Evolutionary conservation across 2,888 invertebrate genomes (phyloP).

Genomic region (Unio pictorum): DNA sequence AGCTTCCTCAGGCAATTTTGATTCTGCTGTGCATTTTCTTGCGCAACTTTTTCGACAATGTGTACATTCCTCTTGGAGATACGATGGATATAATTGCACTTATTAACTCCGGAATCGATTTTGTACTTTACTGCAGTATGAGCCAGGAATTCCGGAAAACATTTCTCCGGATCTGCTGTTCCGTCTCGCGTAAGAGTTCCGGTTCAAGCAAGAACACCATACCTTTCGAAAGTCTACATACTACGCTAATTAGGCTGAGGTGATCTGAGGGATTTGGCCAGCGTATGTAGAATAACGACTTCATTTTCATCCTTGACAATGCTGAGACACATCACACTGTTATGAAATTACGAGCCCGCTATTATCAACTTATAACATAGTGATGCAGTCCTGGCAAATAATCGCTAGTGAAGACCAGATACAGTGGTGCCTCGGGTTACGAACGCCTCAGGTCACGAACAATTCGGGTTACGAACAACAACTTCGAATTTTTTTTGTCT

Average conservation of each 20-base stretch:
- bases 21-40: constrained; percentile 83
- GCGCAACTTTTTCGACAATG: constrained; percentile 77
- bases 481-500: too few species aligned
- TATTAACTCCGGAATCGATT: constrained; percentile 92
- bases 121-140: constrained; percentile 94
- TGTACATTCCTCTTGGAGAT: constrained; percentile 79
- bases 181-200: not conserved
- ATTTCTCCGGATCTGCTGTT: constrained; percentile 52
- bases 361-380: too few species aligned
- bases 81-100: constrained; percentile 92
- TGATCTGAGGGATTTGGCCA: too few species aligned
- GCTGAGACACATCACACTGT: too few species aligned
- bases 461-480: too few species aligned
- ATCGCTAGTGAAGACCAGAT: too few species aligned
- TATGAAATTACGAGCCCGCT: too few species aligned
- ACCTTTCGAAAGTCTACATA: constrained; percentile 5
- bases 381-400: too few species aligned
- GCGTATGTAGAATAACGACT: too few species aligned
- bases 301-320: too few species aligned
- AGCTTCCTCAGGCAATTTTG: constrained; percentile 84
- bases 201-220: not conserved
- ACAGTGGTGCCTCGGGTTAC: too few species aligned
- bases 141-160: constrained; percentile 87
- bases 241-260: not conserved
- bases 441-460: too few species aligned